phyloP scores from a whole-genome alignment of 2,797 vertebrate species.

The Acanthurus tractus region DNA sequence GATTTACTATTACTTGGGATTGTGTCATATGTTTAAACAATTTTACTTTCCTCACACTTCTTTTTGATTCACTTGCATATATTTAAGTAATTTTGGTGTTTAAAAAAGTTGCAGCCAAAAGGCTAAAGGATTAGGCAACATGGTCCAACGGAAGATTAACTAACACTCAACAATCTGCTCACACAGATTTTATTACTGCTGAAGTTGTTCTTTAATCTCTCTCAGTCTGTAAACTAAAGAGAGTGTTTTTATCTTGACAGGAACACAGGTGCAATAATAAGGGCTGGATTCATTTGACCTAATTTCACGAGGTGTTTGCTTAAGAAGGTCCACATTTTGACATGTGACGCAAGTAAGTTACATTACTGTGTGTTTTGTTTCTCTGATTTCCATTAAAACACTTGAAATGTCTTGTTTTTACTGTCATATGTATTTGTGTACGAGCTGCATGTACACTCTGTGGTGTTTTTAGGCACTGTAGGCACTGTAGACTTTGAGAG shows the following conservation, averaged over 20 bases:
- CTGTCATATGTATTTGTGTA: neutral
- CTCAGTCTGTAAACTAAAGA: neutral
- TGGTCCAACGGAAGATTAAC: conserved; percentile 13
- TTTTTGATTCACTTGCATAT: neutral
- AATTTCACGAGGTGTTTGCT: conserved; percentile 8
- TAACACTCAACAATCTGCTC: conserved; percentile 11
- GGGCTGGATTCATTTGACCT: neutral
- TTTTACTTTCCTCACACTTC: neutral
- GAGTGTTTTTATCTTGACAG: conserved; percentile 16
- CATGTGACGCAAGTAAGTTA: neutral
- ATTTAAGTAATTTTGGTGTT: neutral
- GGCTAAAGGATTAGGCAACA: neutral
- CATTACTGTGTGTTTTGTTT: neutral
- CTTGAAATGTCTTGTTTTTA: too few relatives aligned
- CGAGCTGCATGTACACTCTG: neutral
- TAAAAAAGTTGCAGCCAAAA: neutral
- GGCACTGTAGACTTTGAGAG: neutral
- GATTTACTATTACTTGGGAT: neutral
- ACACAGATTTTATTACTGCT: conserved; percentile 1
- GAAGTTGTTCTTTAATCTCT: neutral
- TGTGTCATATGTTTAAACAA: neutral
- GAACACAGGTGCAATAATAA: conserved; percentile 7
- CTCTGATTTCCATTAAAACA: neutral
- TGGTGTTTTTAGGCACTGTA: neutral
- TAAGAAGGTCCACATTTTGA: neutral